These are phyloP conservation scores for Apogon hyalosoma DNA, from an alignment of 2,797 vertebrate genomes.

Conservation along the genomic window DNA sequence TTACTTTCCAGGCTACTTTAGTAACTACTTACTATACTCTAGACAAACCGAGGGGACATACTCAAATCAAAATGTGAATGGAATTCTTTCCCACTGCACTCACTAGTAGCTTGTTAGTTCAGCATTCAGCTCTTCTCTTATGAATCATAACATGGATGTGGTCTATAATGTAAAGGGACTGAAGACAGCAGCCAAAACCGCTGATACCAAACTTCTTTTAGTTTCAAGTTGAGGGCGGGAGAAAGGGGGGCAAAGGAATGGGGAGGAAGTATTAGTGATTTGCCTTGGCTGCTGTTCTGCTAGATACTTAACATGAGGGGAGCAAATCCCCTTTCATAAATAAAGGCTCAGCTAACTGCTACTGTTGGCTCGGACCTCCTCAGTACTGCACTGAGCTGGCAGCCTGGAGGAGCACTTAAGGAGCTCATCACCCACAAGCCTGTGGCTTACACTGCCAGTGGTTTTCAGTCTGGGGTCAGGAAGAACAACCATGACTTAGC, in stretches of 20 bases:
- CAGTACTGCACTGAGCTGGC: slow-evolving; percentile 56
- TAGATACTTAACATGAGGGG: slow-evolving; percentile 67
- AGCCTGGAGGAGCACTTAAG: slow-evolving; percentile 51
- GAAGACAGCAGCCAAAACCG: slow-evolving; percentile 34
- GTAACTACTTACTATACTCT: background rate
- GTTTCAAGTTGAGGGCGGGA: slow-evolving; percentile 35
- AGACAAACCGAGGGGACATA: background rate
- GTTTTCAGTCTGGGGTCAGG: slow-evolving; percentile 49
- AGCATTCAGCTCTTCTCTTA: background rate
- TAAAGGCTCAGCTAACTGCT: slow-evolving; percentile 74
- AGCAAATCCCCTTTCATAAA: slow-evolving; percentile 74
- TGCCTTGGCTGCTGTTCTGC: slow-evolving; percentile 62
- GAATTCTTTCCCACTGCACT: slow-evolving; percentile 18
- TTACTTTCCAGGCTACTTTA: slow-evolving; percentile 17
- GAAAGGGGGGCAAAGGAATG: slow-evolving; percentile 4
- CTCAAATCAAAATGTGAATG: slow-evolving; percentile 1
- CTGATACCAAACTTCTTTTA: slow-evolving; percentile 31
- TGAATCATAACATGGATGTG: slow-evolving; percentile 38
- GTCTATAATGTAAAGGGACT: slow-evolving; percentile 38
- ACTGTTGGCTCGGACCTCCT: slow-evolving; percentile 59
- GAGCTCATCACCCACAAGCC: slow-evolving; percentile 64
- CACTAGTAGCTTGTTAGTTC: slow-evolving; percentile 13
- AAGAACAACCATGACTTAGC: slow-evolving; percentile 15
- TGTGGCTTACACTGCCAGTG: slow-evolving; percentile 36
- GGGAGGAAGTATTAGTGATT: slow-evolving; percentile 64